Conservation (phyloP, 1,140 invertebrate genomes). For the Drosophila ogumai region DNA sequence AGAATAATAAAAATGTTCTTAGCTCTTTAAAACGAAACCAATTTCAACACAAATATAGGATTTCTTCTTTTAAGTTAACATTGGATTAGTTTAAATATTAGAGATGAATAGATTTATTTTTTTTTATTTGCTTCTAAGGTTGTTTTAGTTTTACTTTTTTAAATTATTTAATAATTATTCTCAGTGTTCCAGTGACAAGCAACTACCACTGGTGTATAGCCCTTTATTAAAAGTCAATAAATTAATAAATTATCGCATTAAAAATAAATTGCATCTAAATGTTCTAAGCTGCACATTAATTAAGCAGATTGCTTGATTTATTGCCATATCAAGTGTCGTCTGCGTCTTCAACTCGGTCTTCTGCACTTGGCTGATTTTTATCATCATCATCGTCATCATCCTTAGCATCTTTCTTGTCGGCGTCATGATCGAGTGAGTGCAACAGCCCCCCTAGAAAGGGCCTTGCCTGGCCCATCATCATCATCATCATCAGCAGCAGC, state of each 20-base stretch:
- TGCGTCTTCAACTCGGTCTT: slow-evolving; percentile 30
- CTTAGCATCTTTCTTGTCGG: neutral
- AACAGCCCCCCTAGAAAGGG: slow-evolving; percentile 6
- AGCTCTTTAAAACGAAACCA: no score
- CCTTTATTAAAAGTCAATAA: slow-evolving; percentile 84
- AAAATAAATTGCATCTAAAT: slow-evolving; percentile 85
- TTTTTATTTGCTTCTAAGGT: neutral
- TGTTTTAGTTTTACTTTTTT: no score
- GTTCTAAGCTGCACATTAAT: slow-evolving; percentile 85
- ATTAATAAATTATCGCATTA: slow-evolving; percentile 85
- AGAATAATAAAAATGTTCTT: neutral
- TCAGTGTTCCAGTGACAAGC: slow-evolving; percentile 1
- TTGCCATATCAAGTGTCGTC: slow-evolving; percentile 84
- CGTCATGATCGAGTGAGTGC: slow-evolving; percentile 39
- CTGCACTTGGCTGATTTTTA: slow-evolving; percentile 70
- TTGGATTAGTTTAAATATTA: neutral
- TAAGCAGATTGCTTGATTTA: slow-evolving; percentile 85
- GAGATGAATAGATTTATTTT: neutral
- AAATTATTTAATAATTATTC: neutral
- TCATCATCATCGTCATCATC: slow-evolving; percentile 36
- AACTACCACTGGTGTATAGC: slow-evolving; percentile 24
- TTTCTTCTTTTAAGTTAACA: neutral
- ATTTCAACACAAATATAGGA: neutral
- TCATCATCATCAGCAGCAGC: neutral
- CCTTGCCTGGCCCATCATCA: neutral